These are phyloP conservation scores for Eristalis tenax DNA, from an alignment of 2,888 invertebrate genomes.

Conservation along the genomic window DNA sequence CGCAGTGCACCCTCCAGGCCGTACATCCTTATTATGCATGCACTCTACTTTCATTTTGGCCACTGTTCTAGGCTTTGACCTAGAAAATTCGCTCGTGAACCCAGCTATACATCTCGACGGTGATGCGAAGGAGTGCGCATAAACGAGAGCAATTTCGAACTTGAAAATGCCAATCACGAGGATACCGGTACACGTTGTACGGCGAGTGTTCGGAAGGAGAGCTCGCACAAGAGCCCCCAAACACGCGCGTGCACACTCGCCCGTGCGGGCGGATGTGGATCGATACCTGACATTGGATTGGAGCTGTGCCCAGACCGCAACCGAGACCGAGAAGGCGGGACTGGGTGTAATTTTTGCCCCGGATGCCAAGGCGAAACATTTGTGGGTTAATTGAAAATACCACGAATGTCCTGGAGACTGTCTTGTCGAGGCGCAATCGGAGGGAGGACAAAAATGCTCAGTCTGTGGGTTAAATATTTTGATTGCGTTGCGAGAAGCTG, in stretches of 20 bases:
- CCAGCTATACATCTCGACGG: not conserved
- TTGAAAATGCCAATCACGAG: not conserved
- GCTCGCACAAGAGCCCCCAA: no score
- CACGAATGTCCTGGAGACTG: not conserved
- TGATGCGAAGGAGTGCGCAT: not conserved
- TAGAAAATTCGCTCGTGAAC: not conserved
- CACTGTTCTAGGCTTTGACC: not conserved
- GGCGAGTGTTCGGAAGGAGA: not conserved
- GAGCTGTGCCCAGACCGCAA: not conserved
- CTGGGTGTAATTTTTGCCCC: not conserved
- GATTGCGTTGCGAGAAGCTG: conserved; percentile 2
- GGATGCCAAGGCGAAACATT: not conserved
- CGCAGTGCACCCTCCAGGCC: not conserved
- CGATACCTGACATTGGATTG: not conserved
- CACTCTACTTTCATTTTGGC: not conserved
- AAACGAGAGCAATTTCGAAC: not conserved
- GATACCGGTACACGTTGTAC: not conserved
- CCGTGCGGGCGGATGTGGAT: not conserved
- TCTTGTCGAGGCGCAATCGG: not conserved
- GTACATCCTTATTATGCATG: not conserved
- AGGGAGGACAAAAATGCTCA: not conserved
- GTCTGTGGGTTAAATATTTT: conserved; percentile 18
- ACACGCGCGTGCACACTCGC: no score
- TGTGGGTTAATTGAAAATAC: conserved; percentile 10
- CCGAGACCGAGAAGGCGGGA: not conserved